Base-by-base conservation (phyloP, 1,140 invertebrate genomes). In the Mylabris phalerata region DNA sequence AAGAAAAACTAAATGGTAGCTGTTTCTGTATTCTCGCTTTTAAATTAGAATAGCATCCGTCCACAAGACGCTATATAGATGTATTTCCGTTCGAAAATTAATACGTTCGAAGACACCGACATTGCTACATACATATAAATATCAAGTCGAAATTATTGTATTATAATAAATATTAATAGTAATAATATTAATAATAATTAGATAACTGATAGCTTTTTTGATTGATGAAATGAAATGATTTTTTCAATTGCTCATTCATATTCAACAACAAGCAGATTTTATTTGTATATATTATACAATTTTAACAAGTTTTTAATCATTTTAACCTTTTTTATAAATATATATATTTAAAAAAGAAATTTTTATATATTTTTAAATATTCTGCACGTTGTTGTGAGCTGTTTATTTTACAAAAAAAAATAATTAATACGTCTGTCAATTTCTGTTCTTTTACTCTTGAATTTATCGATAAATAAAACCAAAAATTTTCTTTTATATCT, bases 1-100 rank as follows among this genome's bases (percentile, higher is more conserved):
- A 32, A 32, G 4, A 4, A 32, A 32, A 32, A 32, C 1, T 54
- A 32, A 46, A 54, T 45, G 44, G 51, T 54, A 54, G 51, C 42
- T 32, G 39, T 6, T 51, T 32, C 32, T 32, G 32, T 32, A 7
- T 32, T 32, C 32, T 13, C 7, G 51, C 51, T 54, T 54, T 38
- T 54, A 19, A 41, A 54, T 39, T 54, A 54, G 51, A 54, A 54
- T 54, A 54, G 51, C 45, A 54, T 54, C 51, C 51, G 51, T 54
- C 51, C 51, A 54, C 51, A 42, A 54, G 51, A 45, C 51, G 51
- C 44, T 54, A 32, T 54, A 32, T 40, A 38, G 11, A 45, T 32
- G 44, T 25, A 32, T 46, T 13, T 45, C 50, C 39, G 27, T n/a
- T 54, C 42, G 46, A 9, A 46, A 54, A 54, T 32, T 32, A 32